Conservation (phyloP, 2,888 invertebrate genomes). For the Dynastes hyllus region DNA sequence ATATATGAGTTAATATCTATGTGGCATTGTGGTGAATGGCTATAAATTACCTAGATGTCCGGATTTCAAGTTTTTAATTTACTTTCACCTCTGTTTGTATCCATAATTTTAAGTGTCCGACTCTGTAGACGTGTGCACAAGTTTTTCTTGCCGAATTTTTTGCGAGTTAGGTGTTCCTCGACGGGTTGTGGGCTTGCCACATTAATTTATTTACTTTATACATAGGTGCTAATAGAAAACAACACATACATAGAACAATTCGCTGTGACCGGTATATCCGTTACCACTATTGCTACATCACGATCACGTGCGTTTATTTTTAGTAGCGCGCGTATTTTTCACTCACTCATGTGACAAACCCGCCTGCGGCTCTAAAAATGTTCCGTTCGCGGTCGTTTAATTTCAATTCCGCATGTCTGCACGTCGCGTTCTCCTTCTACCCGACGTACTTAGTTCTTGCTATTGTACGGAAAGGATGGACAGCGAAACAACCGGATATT, state of each 20-base stretch:
- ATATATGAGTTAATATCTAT: no score
- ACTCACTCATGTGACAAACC: conserved; percentile 55
- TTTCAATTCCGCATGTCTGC: conserved; percentile 32
- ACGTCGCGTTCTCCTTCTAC: not conserved
- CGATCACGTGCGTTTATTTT: conserved; percentile 58
- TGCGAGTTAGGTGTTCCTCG: not conserved
- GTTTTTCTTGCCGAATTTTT: not conserved
- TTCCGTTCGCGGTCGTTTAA: conserved; percentile 29
- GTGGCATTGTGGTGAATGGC: no score
- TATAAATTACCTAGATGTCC: no score
- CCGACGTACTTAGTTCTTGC: not conserved
- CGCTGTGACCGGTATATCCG: conserved; percentile 12
- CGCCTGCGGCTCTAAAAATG: conserved; percentile 52
- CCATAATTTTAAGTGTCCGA: no score
- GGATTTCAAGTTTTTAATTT: no score
- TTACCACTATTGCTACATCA: conserved; percentile 51
- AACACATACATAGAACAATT: not conserved
- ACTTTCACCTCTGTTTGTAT: no score
- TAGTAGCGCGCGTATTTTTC: conserved; percentile 58
- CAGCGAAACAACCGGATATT: not conserved
- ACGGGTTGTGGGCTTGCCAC: not conserved
- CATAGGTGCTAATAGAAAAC: conserved; percentile 37
- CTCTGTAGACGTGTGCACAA: not conserved
- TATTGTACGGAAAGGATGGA: not conserved
- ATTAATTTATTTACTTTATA: not conserved